phyloP scores from a whole-genome alignment of 2,113 vertebrate genomes.

The Heliornis fulica region DNA sequence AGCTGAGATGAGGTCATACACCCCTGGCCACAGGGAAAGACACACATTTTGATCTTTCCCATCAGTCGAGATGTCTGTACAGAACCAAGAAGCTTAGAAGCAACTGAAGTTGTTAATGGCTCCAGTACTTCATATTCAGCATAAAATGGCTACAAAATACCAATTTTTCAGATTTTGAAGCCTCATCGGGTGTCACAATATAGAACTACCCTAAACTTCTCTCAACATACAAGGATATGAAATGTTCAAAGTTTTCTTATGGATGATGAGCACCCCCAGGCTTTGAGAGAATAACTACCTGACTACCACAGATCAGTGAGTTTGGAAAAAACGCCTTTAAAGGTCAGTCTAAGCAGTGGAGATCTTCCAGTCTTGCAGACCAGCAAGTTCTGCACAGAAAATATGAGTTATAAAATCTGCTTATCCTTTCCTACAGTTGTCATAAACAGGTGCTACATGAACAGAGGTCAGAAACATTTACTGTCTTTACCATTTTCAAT shows the following conservation, averaged over 20 bases:
- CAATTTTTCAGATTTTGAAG: not conserved
- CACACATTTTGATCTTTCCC: not conserved
- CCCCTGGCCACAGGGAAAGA: not conserved
- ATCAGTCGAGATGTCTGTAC: not conserved
- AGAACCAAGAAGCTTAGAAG: not conserved
- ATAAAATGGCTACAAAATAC: not conserved
- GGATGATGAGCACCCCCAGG: not conserved
- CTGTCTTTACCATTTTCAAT: not conserved
- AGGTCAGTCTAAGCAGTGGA: not conserved
- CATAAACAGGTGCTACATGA: not conserved
- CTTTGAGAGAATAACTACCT: not conserved
- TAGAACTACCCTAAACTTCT: not conserved
- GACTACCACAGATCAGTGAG: fast-evolving
- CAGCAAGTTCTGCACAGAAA: not conserved
- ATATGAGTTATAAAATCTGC: not conserved
- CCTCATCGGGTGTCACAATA: not conserved
- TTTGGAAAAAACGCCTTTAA: not conserved
- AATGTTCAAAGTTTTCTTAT: not conserved
- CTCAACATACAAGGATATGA: not conserved
- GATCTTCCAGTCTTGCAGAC: not conserved
- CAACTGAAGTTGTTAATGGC: not conserved
- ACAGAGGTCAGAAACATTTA: not conserved
- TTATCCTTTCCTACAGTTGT: not conserved
- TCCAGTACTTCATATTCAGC: not conserved
- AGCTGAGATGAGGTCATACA: not conserved